These are phyloP conservation scores for Pogoniulus pusillus DNA, from an alignment of 2,797 vertebrate genomes.

Conservation along the genomic window DNA sequence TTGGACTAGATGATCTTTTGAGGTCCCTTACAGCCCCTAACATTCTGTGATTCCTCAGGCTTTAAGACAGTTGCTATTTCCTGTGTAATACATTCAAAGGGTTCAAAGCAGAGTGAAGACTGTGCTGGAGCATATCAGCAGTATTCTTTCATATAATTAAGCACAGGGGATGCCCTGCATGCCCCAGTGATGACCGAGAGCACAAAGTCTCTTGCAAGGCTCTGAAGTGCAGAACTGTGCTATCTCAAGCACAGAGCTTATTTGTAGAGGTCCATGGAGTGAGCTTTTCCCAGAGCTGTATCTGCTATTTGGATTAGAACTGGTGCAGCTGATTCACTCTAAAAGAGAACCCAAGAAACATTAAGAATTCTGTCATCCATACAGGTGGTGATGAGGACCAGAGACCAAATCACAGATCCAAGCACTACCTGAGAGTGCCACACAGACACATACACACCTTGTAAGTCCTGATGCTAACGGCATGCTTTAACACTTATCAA, in stretches of 20 bases:
- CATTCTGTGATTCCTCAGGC: neutral
- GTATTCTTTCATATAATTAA: neutral
- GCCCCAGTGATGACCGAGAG: rapidly evolving
- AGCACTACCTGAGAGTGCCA: neutral
- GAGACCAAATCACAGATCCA: neutral
- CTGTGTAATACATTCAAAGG: neutral
- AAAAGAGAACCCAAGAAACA: neutral
- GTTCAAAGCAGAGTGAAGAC: neutral
- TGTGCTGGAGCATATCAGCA: neutral
- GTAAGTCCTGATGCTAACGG: neutral
- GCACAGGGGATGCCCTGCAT: neutral
- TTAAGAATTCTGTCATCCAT: neutral
- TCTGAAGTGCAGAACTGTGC: neutral
- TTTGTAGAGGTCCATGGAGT: neutral
- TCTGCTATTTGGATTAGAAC: neutral
- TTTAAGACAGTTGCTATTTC: neutral
- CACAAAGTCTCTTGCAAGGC: neutral
- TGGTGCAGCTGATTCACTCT: neutral
- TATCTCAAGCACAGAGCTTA: neutral
- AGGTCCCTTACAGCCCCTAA: no score
- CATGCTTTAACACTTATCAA: neutral
- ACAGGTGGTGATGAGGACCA: neutral
- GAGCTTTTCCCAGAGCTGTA: neutral
- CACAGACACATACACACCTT: neutral
- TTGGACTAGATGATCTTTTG: no score